Evolutionary conservation across 37 sponge, comb jelly and placozoan species (phyloP).

Genomic region (Trichoplax adhaerens): DNA sequence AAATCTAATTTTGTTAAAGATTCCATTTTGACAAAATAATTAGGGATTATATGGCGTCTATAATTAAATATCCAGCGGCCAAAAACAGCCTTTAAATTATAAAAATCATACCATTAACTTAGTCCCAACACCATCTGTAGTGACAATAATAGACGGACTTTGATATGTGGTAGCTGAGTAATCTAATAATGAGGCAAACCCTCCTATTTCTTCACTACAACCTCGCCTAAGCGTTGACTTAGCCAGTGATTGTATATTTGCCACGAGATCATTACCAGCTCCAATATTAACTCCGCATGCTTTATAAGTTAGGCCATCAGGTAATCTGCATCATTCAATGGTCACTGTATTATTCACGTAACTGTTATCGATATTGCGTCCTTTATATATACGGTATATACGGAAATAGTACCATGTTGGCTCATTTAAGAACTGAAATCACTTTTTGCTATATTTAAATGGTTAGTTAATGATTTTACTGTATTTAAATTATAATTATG

Average conservation of each 20-base stretch:
- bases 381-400: no score
- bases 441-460: no score
- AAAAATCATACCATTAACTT: conserved; percentile 6
- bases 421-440: no score
- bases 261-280: conserved; percentile 11
- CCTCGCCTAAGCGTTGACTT: conserved; percentile 4
- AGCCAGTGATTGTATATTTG: conserved; percentile 1
- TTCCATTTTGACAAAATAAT: no score
- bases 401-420: no score
- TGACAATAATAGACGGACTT: conserved; percentile 1
- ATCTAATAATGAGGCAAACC: conserved; percentile 10
- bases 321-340: not conserved
- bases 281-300: conserved; percentile 6
- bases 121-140: conserved; percentile 18
- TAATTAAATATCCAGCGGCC: no score
- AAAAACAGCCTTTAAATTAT: no score
- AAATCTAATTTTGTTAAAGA: not conserved
- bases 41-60: no score
- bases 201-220: conserved; percentile 3
- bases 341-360: no score
- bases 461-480: no score
- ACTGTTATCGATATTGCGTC: no score
- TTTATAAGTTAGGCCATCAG: not conserved
- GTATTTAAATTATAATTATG: no score
- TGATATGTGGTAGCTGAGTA: conserved; percentile 5